Evolutionary conservation across 2,888 invertebrate species (phyloP).

Genomic region (Eristalis tenax): DNA sequence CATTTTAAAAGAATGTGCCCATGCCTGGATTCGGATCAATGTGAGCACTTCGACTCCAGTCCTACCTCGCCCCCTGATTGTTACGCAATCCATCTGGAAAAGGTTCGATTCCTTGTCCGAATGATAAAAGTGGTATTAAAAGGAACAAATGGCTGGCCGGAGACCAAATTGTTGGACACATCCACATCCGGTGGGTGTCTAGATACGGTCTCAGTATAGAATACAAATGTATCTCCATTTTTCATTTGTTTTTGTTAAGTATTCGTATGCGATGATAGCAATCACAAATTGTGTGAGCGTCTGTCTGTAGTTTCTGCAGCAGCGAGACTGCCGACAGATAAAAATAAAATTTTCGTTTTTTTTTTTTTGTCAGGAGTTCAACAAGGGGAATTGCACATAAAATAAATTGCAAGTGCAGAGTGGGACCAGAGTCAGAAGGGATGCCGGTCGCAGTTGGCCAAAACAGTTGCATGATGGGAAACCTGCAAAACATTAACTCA

Average conservation of each 20-base stretch:
- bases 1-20: no score
- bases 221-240: constrained; percentile 2
- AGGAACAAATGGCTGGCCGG: constrained; percentile 10
- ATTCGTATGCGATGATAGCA: constrained; percentile 40
- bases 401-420: constrained; percentile 40
- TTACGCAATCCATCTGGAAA: constrained; percentile 23
- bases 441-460: constrained; percentile 41
- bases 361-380: not conserved
- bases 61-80: not conserved
- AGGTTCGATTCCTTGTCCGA: not conserved
- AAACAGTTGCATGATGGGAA: constrained; percentile 61
- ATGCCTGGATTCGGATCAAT: no score
- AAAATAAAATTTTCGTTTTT: not conserved
- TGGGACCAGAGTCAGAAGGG: not conserved
- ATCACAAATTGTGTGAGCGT: constrained; percentile 56
- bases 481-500: constrained; percentile 2
- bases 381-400: not conserved
- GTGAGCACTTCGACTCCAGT: no score
- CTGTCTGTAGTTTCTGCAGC: not conserved
- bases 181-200: constrained; percentile 31
- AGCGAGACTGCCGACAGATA: not conserved
- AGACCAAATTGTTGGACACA: constrained; percentile 31
- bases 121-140: constrained; percentile 54
- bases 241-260: constrained; percentile 12
- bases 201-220: constrained; percentile 33